Evolutionary conservation across 2,797 vertebrate genomes (phyloP).

Genomic region (Spinus pinus): DNA sequence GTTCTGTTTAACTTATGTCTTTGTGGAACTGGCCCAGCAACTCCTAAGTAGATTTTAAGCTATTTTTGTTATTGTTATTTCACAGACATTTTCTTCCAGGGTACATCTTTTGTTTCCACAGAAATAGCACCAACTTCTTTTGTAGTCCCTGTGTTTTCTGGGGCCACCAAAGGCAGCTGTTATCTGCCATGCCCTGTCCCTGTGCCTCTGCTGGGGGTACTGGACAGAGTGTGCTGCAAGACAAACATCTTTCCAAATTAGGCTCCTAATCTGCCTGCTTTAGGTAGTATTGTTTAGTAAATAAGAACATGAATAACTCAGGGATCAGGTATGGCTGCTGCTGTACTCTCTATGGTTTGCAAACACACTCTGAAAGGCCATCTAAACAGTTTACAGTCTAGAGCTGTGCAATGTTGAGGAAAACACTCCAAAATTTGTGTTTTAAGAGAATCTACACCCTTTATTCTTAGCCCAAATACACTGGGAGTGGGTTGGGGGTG

Average conservation of each 20-base stretch:
- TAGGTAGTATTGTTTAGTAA: conserved; percentile 19
- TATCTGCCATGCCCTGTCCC: conserved; percentile 11
- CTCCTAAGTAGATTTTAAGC: neutral
- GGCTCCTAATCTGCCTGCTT: neutral
- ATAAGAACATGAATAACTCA: neutral
- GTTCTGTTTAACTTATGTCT: neutral
- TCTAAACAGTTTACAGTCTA: conserved; percentile 38
- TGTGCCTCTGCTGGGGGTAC: neutral
- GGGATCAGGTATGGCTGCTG: neutral
- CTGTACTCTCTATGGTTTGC: neutral
- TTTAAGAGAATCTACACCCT: neutral
- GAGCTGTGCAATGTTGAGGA: neutral
- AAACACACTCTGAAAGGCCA: neutral
- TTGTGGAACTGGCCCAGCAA: neutral
- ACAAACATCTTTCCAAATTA: conserved; percentile 11
- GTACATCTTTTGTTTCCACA: neutral
- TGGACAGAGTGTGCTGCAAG: neutral
- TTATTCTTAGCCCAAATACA: conserved; percentile 5
- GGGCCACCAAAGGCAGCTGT: neutral
- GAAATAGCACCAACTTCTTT: neutral
- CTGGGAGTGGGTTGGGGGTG: too few relatives aligned
- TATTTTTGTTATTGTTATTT: neutral
- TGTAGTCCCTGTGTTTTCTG: neutral
- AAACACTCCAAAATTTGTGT: neutral
- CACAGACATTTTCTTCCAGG: neutral